Evolutionary conservation across 2,797 vertebrate species (phyloP).

Genomic region (Myripristis murdjan): DNA sequence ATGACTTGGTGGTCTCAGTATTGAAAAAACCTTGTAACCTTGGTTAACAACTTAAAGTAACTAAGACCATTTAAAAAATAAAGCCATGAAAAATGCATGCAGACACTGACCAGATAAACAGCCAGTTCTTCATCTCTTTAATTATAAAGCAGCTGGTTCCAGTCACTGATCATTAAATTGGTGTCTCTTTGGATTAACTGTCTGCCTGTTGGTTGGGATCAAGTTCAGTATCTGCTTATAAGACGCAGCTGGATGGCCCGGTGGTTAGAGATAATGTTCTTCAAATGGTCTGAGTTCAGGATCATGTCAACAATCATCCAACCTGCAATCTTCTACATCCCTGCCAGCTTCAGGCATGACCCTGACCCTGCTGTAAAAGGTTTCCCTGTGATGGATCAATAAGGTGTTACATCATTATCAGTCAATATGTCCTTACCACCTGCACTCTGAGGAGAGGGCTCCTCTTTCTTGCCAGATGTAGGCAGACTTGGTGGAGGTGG

Average conservation of each 20-base stretch:
- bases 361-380: background rate
- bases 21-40: no score
- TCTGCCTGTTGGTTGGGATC: background rate
- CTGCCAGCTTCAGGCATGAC: background rate
- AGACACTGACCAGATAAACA: no score
- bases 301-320: background rate
- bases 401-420: background rate
- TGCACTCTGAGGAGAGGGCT: conserved; percentile 82
- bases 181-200: background rate
- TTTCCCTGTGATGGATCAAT: background rate
- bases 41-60: no score
- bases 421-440: conserved; percentile 80
- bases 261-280: no score
- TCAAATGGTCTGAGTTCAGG: no score
- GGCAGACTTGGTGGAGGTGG: conserved; percentile 92
- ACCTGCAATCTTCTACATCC: background rate
- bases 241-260: background rate
- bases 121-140: no score
- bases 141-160: no score
- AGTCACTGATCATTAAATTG: background rate
- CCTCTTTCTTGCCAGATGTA: conserved; percentile 90
- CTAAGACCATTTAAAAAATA: no score
- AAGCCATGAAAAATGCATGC: no score
- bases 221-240: background rate
- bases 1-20: no score